Evolutionary conservation across 2,797 vertebrate genomes (phyloP), one percentile per base, ranked within the genome.

Genomic region (Macrochelys suwanniensis): DNA sequence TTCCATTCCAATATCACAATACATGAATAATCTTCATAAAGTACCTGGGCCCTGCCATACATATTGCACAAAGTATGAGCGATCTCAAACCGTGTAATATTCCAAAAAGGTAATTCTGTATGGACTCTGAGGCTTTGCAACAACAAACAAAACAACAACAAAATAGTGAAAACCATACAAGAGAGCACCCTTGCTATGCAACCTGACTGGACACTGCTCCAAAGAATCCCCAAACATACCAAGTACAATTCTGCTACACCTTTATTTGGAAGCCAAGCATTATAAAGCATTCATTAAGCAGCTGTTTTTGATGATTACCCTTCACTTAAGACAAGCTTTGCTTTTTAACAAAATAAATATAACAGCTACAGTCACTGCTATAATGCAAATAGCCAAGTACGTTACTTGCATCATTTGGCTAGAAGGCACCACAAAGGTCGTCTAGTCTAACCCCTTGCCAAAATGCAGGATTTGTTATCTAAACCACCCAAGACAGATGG

Each of bases 21-120:
- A 71, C n/a, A 25, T n/a, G 33, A 68, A 68, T 68, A 21, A 68
- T 68, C 65, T 23, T 54, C 54, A 54, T 21, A 54, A 54, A 54
- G 21, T 54, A n/a, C 61, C 61, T 16, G n/a, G 33, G 61, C 61
- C 61, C 61, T 65, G 61, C 6, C 17, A n/a, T 19, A 19, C 10
- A 1, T 45, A 0, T 37, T 31, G 51, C 2, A 51, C 23, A 7
- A 3, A 19, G 5, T 1, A 7, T 3, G 6, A 2, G 5, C 10
- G 1, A 3, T 37, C 4, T 6, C 7, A 47, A 59, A 5, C 13
- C 2, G 1, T 0, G 1, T 2, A 21, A 3, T 1, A 3, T 0
- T 6, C 2, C 37, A 2, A 42, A 3, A 10, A 12, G 2, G 2
- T 1, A 17, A 13, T 1, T 37, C 0, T 13, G 16, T n/a, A n/a